These are phyloP conservation scores for Conus canariensis DNA, from an alignment of 2,888 invertebrate species.

Conservation along the genomic window DNA sequence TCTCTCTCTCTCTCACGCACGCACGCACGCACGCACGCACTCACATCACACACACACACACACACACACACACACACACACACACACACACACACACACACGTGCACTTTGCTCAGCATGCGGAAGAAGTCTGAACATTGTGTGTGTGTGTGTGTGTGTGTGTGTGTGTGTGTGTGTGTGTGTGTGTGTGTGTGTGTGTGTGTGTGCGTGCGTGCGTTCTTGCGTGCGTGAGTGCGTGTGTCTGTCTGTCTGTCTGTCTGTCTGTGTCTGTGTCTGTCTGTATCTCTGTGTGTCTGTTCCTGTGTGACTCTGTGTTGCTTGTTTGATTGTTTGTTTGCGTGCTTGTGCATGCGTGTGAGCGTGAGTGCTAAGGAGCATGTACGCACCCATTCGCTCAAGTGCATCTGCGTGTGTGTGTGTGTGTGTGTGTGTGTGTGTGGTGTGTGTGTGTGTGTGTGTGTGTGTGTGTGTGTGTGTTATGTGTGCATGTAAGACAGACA, in stretches of 20 bases:
- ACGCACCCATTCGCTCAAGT: no score
- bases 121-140: no score
- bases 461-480: no score
- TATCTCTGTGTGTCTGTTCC: neutral
- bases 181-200: no score
- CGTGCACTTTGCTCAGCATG: neutral
- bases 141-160: no score
- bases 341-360: neutral
- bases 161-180: no score
- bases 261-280: neutral
- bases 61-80: neutral
- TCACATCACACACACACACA: neutral
- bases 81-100: neutral
- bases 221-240: no score
- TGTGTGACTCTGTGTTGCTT: no score
- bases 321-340: neutral
- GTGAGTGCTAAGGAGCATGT: neutral
- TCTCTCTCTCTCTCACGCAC: neutral
- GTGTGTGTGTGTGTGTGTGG: neutral
- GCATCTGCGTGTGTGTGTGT: neutral
- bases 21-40: conserved; percentile 1
- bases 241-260: neutral
- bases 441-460: no score
- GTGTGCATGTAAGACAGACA: no score
- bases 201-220: neutral